These are phyloP conservation scores for Paramormyrops hopkinsi DNA, from an alignment of 2,797 vertebrate genomes.

Conservation along the genomic window DNA sequence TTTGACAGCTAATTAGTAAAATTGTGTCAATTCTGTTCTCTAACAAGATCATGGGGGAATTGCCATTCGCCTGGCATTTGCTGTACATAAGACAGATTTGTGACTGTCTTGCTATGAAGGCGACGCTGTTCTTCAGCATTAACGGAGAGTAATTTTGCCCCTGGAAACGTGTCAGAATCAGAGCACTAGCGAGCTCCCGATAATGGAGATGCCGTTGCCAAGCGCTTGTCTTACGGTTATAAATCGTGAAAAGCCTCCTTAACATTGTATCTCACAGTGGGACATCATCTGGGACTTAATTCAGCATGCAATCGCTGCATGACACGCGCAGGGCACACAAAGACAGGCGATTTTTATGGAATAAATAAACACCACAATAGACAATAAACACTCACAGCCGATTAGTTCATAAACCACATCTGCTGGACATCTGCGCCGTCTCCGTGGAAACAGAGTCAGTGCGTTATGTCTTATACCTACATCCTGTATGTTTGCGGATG, in stretches of 20 bases:
- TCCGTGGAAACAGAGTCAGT: background rate
- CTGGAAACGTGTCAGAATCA: conserved; percentile 7
- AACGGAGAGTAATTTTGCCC: background rate
- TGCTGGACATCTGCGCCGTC: conserved; percentile 2
- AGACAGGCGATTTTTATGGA: background rate
- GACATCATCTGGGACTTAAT: background rate
- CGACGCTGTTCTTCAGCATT: background rate
- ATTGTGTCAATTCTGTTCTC: conserved; percentile 9
- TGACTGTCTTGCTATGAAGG: conserved; percentile 11
- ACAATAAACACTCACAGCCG: background rate
- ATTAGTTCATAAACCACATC: conserved; percentile 8
- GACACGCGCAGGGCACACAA: background rate
- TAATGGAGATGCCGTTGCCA: background rate
- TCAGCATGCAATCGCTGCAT: conserved; percentile 1
- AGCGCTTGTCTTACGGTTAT: background rate
- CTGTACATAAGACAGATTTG: background rate
- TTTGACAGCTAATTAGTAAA: conserved; percentile 25
- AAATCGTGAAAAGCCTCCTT: background rate
- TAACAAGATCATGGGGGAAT: conserved; percentile 18
- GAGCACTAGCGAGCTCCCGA: background rate
- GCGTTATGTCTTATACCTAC: background rate
- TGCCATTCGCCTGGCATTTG: conserved; percentile 18
- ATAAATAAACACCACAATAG: background rate
- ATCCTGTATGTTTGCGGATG: background rate
- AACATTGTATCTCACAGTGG: background rate